Base-by-base conservation (phyloP, 2,888 invertebrate species). In the Lepidonotus clava region DNA sequence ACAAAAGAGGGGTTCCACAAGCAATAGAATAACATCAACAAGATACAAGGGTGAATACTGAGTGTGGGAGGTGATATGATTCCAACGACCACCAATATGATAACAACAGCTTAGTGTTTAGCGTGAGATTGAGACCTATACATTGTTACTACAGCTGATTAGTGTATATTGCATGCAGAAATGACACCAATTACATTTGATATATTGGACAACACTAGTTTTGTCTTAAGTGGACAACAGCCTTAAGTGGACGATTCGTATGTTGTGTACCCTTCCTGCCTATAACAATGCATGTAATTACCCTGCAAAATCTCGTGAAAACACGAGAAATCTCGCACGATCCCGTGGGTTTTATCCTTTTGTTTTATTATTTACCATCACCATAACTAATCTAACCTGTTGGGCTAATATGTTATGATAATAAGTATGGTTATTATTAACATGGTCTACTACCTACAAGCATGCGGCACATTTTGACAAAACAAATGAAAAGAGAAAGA, bases 261-360 rank as follows among this genome's bases (percentile, higher is more conserved):
- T 80, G 21, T 51, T 28, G 24, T 21, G 11, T 41, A 46, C 41
- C 80, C 80, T 46, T 80, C 36, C 80, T 51, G 28, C 80, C 80
- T 80, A 46, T 46, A 46, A 80, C 34, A 80, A 80, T 32, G 46
- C 46, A 28, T 80, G 80, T 80, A 14, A 71, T 71, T 71, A 80
- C 80, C 80, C 80, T 80, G 80, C 80, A 51, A 80, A 80, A 51
- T 80, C 80, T 71, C 71, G 71, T 38, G 71, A 71, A 71, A 71
- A 71, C 71, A 38, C 71, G 71, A 38, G 71, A 71, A 21, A 71
- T 71, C 71, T 71, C 71, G 71, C 71, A 71, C 71, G 38, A 71
- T 38, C 38, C n/a, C 71, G 36, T 38, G 71, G 38, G 34, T 34
- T 71, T 36, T 11, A 38, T 36, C 38, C 38, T 21, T 71, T n/a